Conservation (phyloP, 2,888 invertebrate species). For the Tinea trinotella region DNA sequence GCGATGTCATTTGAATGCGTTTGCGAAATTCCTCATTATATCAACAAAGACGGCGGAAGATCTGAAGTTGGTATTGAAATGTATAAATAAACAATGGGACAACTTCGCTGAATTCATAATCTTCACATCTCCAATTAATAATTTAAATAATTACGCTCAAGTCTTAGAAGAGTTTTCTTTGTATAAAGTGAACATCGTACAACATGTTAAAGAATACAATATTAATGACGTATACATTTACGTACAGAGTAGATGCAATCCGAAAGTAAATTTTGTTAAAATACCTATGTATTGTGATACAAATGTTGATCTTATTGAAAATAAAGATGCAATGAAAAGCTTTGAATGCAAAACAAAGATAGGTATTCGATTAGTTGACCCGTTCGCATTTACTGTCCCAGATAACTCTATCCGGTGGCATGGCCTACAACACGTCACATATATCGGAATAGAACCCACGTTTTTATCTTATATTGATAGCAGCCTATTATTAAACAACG, state of each 20-base stretch:
- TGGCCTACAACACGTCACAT: background rate
- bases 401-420: background rate
- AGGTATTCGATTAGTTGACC: constrained; percentile 1
- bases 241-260: background rate
- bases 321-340: background rate
- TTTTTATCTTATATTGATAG: background rate
- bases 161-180: constrained; percentile 8
- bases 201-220: background rate
- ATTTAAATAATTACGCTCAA: background rate
- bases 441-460: background rate
- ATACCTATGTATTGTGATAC: background rate
- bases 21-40: background rate
- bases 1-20: background rate
- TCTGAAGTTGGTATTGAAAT: background rate
- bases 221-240: background rate
- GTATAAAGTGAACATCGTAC: background rate
- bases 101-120: constrained; percentile 3
- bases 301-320: background rate
- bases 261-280: background rate
- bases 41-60: background rate
- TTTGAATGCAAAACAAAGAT: constrained; percentile 1
- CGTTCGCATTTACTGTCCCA: background rate
- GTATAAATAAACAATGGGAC: background rate
- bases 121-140: background rate
- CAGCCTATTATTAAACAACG: background rate